Conservation (phyloP, 1,140 invertebrate genomes). For the Charaxes varanes region DNA sequence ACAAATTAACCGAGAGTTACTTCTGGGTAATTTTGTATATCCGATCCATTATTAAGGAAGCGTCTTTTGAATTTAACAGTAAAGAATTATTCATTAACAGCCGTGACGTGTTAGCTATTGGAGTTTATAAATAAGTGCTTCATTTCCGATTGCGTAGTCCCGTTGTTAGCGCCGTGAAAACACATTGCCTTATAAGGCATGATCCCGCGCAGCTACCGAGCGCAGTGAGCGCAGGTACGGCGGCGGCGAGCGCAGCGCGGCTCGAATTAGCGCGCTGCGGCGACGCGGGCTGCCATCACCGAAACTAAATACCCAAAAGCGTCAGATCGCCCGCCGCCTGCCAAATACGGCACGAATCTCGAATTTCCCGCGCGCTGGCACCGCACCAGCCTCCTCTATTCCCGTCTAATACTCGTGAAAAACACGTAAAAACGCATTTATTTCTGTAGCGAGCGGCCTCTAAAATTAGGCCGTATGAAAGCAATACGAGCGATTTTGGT, state of each 20-base stretch:
- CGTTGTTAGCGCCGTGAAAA: slow-evolving; percentile 23
- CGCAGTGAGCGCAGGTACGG: slow-evolving; percentile 34
- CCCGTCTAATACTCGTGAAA: slow-evolving; percentile 57
- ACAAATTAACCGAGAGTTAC: too few species aligned
- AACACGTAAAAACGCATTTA: slow-evolving; percentile 71
- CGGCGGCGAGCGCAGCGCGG: slow-evolving; percentile 20
- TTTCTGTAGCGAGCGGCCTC: slow-evolving; percentile 66
- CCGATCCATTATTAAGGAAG: too few species aligned
- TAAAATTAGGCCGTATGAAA: slow-evolving; percentile 72
- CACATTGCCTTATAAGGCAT: slow-evolving; percentile 45
- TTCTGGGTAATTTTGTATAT: too few species aligned
- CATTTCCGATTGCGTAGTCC: slow-evolving; percentile 3
- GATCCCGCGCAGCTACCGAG: slow-evolving; percentile 11
- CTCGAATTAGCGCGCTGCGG: slow-evolving; percentile 23
- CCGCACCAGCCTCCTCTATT: slow-evolving; percentile 50
- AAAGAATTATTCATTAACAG: background rate
- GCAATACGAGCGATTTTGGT: slow-evolving; percentile 68
- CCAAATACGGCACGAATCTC: slow-evolving; percentile 67
- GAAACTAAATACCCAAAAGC: slow-evolving; percentile 68
- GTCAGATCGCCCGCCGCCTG: slow-evolving; percentile 43
- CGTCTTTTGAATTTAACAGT: too few species aligned
- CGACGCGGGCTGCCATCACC: slow-evolving; percentile 21
- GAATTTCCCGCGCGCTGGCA: slow-evolving; percentile 55
- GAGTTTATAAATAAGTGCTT: slow-evolving; percentile 5
- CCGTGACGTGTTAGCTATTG: background rate